Base-by-base conservation (phyloP, 2,797 vertebrate species). In the Acrocephalus scirpaceus region DNA sequence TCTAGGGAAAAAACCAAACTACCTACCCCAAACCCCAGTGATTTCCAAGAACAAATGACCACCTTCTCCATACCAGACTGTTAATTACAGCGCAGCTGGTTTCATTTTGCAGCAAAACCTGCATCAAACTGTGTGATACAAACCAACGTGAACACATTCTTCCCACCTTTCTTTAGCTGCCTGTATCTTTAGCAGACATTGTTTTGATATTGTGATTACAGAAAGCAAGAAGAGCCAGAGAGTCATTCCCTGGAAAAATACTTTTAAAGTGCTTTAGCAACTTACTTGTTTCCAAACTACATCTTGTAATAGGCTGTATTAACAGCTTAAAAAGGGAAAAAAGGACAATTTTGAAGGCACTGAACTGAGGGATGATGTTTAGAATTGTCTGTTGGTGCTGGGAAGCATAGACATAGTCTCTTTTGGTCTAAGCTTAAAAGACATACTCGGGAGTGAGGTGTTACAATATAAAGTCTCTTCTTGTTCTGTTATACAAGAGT, bases 11-110 rank as follows among this genome's bases (percentile, higher is more conserved):
- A 42, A 50, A 27, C 1, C 42, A 29, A 36, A 15, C 26, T 47
- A 16, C 14, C 23, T 40, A 40, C 20, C 40, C 9, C 20, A 87
- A 89, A 1, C 1, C 17, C 29, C 58, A 91, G 21, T 7, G 21
- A 79, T 92, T 97, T 97, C 79, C n/a, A 79, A 69, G 87, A 91
- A 51, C 16, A 61, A 92, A 96, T 78, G 82, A 81, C 48, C 51
- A 34, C 81, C 67, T 88, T 92, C 88, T 92, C 73, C 82, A 65
- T 18, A n/a, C 81, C 93, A 86, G 60, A 51, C 64, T 48, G 53
- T 87, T 94, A 93, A 94, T 93, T 61, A 86, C 66, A 79, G 70
- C 90, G 70, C 94, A 91, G 92, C 80, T 72, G 88, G 88, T 51
- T 38, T 38, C 51, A 2, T 53, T 57, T 47, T 80, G 85, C 36